Conservation (phyloP, 2,797 vertebrate genomes). For the Micropoecilia bifurca region DNA sequence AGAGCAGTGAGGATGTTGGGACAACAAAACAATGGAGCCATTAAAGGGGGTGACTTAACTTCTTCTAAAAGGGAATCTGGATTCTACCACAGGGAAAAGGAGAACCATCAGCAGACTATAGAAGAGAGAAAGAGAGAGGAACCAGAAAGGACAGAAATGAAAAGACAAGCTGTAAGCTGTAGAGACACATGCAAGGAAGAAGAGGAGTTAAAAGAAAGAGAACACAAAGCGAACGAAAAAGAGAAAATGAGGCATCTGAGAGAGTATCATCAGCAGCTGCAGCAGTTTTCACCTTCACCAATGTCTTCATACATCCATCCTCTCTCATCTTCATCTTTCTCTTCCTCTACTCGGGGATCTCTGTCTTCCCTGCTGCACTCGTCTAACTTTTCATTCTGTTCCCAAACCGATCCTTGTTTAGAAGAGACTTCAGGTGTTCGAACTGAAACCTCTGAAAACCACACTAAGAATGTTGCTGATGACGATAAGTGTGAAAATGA, state of each 20-base stretch:
- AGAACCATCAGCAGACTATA: conserved; percentile 20
- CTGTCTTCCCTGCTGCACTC: conserved; percentile 30
- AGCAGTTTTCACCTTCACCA: conserved; percentile 77
- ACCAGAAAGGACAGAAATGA: conserved; percentile 19
- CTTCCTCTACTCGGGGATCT: conserved; percentile 65
- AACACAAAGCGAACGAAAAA: conserved; percentile 50
- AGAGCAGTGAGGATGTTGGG: conserved; percentile 62
- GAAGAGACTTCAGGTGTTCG: conserved; percentile 67
- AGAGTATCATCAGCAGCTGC: conserved; percentile 90
- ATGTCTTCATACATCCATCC: conserved; percentile 27
- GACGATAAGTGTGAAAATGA: conserved; percentile 3
- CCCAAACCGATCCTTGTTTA: conserved; percentile 34
- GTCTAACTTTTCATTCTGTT: conserved; percentile 17
- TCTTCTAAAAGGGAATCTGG: conserved; percentile 17
- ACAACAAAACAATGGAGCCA: conserved; percentile 32
- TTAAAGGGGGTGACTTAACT: background rate
- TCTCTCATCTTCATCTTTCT: conserved; percentile 63
- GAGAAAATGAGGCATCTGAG: conserved; percentile 86
- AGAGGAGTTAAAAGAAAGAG: conserved; percentile 5
- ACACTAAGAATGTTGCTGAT: conserved; percentile 11
- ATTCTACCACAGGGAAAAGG: conserved; percentile 61
- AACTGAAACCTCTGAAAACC: conserved; percentile 21
- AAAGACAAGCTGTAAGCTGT: conserved; percentile 11
- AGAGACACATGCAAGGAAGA: background rate
- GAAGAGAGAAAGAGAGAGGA: conserved; percentile 11